A percentile compares a stretch with the other conserved stretches of the same genome.
Evolutionary conservation across 2,888 invertebrate genomes (phyloP).

Genomic region (Metacarcinus magister): DNA sequence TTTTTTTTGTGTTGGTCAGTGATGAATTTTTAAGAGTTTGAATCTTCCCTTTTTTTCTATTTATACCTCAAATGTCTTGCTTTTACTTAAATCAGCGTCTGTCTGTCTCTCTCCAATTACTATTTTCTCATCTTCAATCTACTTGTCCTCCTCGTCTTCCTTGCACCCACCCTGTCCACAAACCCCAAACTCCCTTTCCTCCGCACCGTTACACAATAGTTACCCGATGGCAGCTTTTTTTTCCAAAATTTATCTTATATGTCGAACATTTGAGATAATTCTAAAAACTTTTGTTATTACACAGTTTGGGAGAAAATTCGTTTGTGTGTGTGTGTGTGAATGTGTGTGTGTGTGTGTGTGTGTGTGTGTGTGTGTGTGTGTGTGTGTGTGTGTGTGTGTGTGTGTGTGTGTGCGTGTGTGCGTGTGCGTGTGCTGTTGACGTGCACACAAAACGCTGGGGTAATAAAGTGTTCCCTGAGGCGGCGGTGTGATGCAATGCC

Average conservation of each 20-base stretch:
- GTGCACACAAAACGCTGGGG: not conserved
- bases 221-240: not conserved
- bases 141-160: not conserved
- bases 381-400: conserved; percentile 3
- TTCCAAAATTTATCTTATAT: not conserved
- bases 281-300: not conserved
- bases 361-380: not conserved
- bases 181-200: not conserved
- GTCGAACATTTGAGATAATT: not conserved
- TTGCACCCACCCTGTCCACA: not conserved
- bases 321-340: not conserved
- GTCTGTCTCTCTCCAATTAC: not conserved
- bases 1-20: too few species aligned
- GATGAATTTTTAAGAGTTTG: too few species aligned
- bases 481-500: not conserved
- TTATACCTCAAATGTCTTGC: too few species aligned
- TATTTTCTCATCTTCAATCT: not conserved
- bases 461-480: too few species aligned
- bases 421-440: too few species aligned
- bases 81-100: not conserved
- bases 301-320: not conserved
- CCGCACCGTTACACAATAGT: not conserved
- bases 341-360: not conserved
- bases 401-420: not conserved
- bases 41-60: too few species aligned